Base-by-base conservation (phyloP, 1,140 invertebrate species). In the Pollicipes pollicipes region DNA sequence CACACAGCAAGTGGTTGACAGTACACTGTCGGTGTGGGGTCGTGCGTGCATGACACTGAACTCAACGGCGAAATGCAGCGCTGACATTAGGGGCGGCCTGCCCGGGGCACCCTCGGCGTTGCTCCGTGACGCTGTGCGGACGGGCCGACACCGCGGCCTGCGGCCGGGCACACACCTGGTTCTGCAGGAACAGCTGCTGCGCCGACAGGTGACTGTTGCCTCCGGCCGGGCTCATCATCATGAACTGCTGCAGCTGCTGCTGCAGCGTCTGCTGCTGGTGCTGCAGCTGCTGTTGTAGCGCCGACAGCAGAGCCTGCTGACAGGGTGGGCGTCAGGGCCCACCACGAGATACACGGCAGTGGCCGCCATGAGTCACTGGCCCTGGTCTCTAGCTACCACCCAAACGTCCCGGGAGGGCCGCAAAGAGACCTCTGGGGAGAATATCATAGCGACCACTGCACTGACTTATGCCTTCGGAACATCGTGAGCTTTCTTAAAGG, bases 121-220 rank as follows among this genome's bases (percentile, higher is more conserved):
- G n/a, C n/a, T n/a, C n/a, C n/a, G n/a, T n/a, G n/a, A n/a, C n/a
- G n/a, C n/a, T n/a, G n/a, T n/a, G n/a, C n/a, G n/a, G n/a, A n/a
- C n/a, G n/a, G 37, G 37, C 37, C 37, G 24, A 45, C 37, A 45
- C 10, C 37, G 10, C 10, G 24, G 37, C 37, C 37, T 13, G 37
- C 37, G 10, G 37, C 10, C 24, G 37, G 24, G 37, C n/a, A n/a
- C 76, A 77, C 78, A 89, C 88, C 85, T 90, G 89, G 82, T 89
- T 90, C 77, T 90, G 89, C 27, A 91, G 80, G 77, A 91, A 87
- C 73, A 90, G 87, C 78, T 89, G 88, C 28, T 83, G 82, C 32
- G 75, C 74, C 63, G 77, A 73, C 32, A 81, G 73, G 74, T 81
- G 80, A 27, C 77, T 77, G 17, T 78, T 75, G 71, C 69, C 75